phyloP scores from a whole-genome alignment of 2,797 vertebrate species.

The Aplochiton taeniatus region DNA sequence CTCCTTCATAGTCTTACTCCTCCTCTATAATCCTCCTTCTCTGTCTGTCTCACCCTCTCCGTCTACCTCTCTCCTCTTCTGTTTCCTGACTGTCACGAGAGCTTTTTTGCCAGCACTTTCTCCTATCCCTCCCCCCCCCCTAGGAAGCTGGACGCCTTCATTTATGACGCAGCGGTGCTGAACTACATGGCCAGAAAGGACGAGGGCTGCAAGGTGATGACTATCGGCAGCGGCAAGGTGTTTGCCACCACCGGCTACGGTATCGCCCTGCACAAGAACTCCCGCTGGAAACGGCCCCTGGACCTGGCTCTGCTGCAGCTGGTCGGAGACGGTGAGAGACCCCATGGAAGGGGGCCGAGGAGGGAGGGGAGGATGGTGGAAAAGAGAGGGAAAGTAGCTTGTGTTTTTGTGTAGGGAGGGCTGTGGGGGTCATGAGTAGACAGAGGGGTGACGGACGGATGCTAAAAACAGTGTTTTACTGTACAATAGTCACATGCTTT shows the following conservation, averaged over 20 bases:
- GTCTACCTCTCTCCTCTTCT: background rate
- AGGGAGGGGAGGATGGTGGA: background rate
- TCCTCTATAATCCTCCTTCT: background rate
- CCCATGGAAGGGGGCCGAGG: constrained; percentile 19
- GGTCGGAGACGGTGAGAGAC: constrained; percentile 84
- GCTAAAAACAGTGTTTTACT: too few relatives aligned
- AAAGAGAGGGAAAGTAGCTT: background rate
- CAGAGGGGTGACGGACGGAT: constrained; percentile 4
- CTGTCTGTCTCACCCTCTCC: background rate
- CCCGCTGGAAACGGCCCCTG: constrained; percentile 88
- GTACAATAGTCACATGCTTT: too few relatives aligned
- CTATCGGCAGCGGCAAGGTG: constrained; percentile 90
- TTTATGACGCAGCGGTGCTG: constrained; percentile 89
- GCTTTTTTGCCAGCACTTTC: background rate
- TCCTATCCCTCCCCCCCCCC: constrained; percentile 10
- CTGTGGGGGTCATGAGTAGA: background rate
- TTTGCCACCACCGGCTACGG: constrained; percentile 91
- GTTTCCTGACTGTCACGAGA: too few relatives aligned
- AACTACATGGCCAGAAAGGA: constrained; percentile 95
- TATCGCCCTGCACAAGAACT: constrained; percentile 90
- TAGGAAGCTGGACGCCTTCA: constrained; percentile 93
- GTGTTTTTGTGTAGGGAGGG: too few relatives aligned
- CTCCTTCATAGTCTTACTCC: constrained; percentile 17
- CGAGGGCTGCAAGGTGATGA: constrained; percentile 92
- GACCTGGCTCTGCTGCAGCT: constrained; percentile 90